A percentile compares a stretch with the other conserved stretches of the same genome.
Evolutionary conservation across 2,113 vertebrate genomes (phyloP).

Genomic region (Oncorhynchus nerka): DNA sequence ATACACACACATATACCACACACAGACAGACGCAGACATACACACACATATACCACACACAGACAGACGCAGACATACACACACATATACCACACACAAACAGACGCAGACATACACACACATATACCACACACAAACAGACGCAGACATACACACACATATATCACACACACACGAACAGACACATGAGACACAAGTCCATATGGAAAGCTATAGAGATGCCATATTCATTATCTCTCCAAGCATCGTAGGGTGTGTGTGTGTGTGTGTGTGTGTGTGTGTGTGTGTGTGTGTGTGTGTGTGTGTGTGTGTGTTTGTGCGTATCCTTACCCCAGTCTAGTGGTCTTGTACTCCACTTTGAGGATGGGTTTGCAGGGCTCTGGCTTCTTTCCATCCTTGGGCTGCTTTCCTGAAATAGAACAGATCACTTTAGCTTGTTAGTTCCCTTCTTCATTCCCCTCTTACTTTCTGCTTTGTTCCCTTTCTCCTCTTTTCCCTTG

Average conservation of each 20-base stretch:
- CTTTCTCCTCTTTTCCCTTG: neutral
- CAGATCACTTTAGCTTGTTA: conserved; percentile 44
- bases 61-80: neutral
- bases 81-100: neutral
- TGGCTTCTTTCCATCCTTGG: conserved; percentile 99
- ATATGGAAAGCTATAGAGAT: neutral
- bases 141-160: neutral
- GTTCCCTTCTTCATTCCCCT: conserved; percentile 12
- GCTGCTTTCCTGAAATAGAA: conserved; percentile 92
- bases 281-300: conserved; percentile 4
- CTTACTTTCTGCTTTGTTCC: conserved; percentile 2
- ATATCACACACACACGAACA: neutral
- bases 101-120: neutral
- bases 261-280: conserved; percentile 14
- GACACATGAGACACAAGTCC: neutral
- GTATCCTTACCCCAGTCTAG: conserved; percentile 85
- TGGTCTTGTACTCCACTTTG: conserved; percentile 99
- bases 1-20: neutral
- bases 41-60: neutral
- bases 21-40: neutral
- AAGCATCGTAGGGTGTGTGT: neutral
- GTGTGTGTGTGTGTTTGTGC: conserved; percentile 7
- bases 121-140: neutral
- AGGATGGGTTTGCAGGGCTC: conserved; percentile 99
- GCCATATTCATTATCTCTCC: no score